phyloP scores from a whole-genome alignment of 2,888 invertebrate genomes.

The Agrypnus murinus region DNA sequence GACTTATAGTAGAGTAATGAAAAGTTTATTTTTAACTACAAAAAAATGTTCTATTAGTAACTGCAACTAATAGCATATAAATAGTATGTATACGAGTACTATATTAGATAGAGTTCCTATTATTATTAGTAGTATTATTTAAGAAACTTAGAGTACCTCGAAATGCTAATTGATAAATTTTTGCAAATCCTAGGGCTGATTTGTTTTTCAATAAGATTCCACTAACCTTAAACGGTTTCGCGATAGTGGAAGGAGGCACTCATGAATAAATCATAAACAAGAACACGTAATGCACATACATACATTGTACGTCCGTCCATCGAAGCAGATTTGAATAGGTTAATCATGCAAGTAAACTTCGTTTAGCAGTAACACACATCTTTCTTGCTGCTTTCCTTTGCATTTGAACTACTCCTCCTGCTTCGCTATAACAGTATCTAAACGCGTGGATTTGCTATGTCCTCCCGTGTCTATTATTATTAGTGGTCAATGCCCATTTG shows the following conservation, averaged over 20 bases:
- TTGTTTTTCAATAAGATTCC: not conserved
- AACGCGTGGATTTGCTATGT: constrained; percentile 31
- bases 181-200: too few relatives aligned
- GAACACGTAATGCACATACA: not conserved
- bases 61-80: too few relatives aligned
- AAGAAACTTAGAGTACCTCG: too few relatives aligned
- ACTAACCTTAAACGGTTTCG: not conserved
- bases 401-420: not conserved
- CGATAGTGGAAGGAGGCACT: not conserved
- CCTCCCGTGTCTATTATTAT: constrained; percentile 37
- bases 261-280: constrained; percentile 17
- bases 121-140: too few relatives aligned
- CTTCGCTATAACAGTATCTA: constrained; percentile 27
- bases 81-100: too few relatives aligned
- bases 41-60: too few relatives aligned
- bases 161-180: too few relatives aligned
- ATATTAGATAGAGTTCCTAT: too few relatives aligned
- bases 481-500: constrained; percentile 46
- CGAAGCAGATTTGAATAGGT: constrained; percentile 12
- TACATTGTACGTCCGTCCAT: too few relatives aligned
- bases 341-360: constrained; percentile 9
- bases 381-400: too few relatives aligned
- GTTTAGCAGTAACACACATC: not conserved
- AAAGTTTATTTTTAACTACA: too few relatives aligned
- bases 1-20: too few relatives aligned